Evolutionary conservation across 2,888 invertebrate genomes (phyloP).

Genomic region (Parnassius apollo): DNA sequence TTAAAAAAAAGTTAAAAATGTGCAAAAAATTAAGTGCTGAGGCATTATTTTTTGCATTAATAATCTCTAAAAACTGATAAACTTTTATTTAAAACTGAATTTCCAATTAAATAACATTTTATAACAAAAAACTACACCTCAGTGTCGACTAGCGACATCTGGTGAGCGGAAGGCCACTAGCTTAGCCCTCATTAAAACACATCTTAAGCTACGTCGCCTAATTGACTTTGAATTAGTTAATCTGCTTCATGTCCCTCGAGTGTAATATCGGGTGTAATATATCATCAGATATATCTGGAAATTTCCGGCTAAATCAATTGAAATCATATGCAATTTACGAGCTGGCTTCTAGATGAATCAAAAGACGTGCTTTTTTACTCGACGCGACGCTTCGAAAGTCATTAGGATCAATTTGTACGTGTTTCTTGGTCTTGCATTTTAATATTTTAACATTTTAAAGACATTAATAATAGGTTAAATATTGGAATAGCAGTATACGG

Average conservation of each 20-base stretch:
- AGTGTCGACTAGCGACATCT: too few relatives aligned
- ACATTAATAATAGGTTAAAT: too few relatives aligned
- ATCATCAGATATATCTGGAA: slow-evolving; percentile 4
- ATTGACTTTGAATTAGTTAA: not conserved
- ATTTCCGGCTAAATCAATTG: slow-evolving; percentile 17
- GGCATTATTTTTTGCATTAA: too few relatives aligned
- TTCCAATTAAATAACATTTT: too few relatives aligned
- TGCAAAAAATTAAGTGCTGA: too few relatives aligned
- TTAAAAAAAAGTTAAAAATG: too few relatives aligned
- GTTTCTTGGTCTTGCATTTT: not conserved
- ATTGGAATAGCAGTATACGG: too few relatives aligned
- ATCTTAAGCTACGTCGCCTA: not conserved
- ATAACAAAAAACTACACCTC: too few relatives aligned
- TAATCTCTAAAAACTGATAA: too few relatives aligned
- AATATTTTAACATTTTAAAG: not conserved
- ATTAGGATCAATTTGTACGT: slow-evolving; percentile 7
- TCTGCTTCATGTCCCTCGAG: not conserved
- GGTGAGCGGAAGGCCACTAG: too few relatives aligned
- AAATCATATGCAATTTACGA: slow-evolving; percentile 11
- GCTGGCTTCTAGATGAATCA: not conserved
- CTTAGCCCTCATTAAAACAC: not conserved
- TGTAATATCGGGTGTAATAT: not conserved
- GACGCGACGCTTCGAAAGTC: slow-evolving; percentile 4
- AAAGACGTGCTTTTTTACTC: slow-evolving; percentile 6
- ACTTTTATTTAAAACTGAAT: too few relatives aligned